A percentile compares a stretch with the other conserved stretches of the same genome.
phyloP scores from a whole-genome alignment of 2,113 vertebrate genomes.

The Xenus cinereus region DNA sequence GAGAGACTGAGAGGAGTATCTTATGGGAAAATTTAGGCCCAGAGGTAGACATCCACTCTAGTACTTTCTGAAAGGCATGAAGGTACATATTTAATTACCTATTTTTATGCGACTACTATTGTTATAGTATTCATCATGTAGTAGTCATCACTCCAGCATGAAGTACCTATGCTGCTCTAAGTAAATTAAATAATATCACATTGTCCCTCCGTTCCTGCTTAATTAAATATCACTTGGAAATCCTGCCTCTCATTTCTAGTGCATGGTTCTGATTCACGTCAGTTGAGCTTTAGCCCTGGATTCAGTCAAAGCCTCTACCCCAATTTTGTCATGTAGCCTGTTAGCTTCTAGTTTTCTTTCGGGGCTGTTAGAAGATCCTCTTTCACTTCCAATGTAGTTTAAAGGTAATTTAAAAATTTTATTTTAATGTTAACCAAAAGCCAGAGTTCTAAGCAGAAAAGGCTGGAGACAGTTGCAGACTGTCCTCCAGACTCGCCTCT shows the following conservation, averaged over 20 bases:
- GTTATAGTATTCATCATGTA: not conserved
- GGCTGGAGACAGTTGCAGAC: not conserved
- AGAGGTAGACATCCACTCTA: not conserved
- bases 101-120: not conserved
- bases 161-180: not conserved
- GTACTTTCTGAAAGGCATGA: not conserved
- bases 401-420: conserved; percentile 30
- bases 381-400: conserved; percentile 47
- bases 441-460: not conserved
- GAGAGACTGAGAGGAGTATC: not conserved
- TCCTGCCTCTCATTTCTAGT: conserved; percentile 14
- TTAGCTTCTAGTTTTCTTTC: not conserved
- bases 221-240: conserved; percentile 57
- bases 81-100: not conserved
- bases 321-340: not conserved
- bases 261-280: conserved; percentile 36
- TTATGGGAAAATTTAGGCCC: not conserved
- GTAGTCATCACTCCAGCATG: not conserved
- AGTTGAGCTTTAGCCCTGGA: not conserved
- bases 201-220: conserved; percentile 20
- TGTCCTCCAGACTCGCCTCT: not conserved
- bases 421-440: conserved; percentile 40
- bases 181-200: not conserved
- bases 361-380: conserved; percentile 26
- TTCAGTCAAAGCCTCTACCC: conserved; percentile 47